phyloP scores from a whole-genome alignment of 1,140 invertebrate genomes.

The Onthophagus taurus region DNA sequence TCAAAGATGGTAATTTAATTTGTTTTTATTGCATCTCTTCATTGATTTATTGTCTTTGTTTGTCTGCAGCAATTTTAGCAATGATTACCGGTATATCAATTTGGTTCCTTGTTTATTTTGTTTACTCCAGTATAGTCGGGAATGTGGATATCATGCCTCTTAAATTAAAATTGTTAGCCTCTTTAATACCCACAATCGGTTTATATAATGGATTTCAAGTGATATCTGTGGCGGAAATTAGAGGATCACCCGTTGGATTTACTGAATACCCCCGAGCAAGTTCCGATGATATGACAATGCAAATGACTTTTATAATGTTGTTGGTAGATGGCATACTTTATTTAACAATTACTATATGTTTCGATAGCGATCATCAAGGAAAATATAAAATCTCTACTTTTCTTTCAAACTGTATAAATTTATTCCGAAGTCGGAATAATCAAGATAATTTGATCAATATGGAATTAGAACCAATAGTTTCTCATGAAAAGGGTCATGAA shows the following conservation, averaged over 20 bases:
- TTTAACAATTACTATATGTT: conserved; percentile 6
- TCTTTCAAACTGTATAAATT: no score
- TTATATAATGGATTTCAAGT: conserved; percentile 26
- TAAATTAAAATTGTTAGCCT: conserved; percentile 18
- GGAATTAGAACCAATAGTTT: not conserved
- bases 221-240: no score
- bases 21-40: not conserved
- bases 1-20: conserved; percentile 41
- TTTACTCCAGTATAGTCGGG: not conserved
- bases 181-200: conserved; percentile 30
- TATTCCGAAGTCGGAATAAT: conserved; percentile 2
- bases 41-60: not conserved
- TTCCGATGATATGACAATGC: no score
- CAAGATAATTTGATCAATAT: conserved; percentile 13
- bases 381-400: not conserved
- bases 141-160: not conserved
- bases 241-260: no score
- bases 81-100: conserved; percentile 21
- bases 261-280: no score
- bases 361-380: no score
- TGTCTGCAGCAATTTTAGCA: conserved; percentile 26
- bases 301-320: no score
- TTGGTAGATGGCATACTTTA: conserved; percentile 27
- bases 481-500: conserved; percentile 2
- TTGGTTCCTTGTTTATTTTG: conserved; percentile 27